These are phyloP conservation scores for Silurus meridionalis DNA, from an alignment of 2,113 vertebrate genomes.

Conservation along the genomic window DNA sequence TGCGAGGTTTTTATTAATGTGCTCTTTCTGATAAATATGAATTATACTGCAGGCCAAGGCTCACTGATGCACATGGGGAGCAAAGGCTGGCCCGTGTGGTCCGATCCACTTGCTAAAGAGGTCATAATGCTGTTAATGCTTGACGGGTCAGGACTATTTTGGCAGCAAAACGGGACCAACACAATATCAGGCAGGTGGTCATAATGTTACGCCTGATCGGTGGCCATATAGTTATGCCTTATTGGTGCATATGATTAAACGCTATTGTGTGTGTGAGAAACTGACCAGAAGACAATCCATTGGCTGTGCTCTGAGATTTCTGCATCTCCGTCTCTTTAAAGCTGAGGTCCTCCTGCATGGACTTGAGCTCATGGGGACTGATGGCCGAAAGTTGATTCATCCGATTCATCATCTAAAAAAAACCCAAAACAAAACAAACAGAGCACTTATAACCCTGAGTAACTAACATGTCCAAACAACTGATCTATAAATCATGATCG, in stretches of 20 bases:
- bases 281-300: conserved; percentile 85
- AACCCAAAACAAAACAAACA: conserved; percentile 9
- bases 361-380: conserved; percentile 86
- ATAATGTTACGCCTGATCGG: no score
- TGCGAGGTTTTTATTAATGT: not conserved
- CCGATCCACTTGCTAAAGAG: no score
- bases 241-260: no score
- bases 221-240: no score
- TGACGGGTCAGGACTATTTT: no score
- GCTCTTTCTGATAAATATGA: not conserved
- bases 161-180: no score
- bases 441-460: conserved; percentile 9
- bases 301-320: conserved; percentile 90
- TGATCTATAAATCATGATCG: not conserved
- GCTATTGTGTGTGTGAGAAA: not conserved
- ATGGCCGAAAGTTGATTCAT: conserved; percentile 86
- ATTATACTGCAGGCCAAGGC: no score
- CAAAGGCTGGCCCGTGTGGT: no score
- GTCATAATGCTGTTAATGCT: no score
- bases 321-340: conserved; percentile 95
- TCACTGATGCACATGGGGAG: no score
- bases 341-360: conserved; percentile 93
- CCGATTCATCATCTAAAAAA: conserved; percentile 82
- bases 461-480: not conserved
- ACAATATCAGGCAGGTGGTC: no score